These are phyloP conservation scores for silkworm (Bombyx mori) DNA, from an alignment of 1,140 invertebrate species.

Conservation along the genomic window DNA sequence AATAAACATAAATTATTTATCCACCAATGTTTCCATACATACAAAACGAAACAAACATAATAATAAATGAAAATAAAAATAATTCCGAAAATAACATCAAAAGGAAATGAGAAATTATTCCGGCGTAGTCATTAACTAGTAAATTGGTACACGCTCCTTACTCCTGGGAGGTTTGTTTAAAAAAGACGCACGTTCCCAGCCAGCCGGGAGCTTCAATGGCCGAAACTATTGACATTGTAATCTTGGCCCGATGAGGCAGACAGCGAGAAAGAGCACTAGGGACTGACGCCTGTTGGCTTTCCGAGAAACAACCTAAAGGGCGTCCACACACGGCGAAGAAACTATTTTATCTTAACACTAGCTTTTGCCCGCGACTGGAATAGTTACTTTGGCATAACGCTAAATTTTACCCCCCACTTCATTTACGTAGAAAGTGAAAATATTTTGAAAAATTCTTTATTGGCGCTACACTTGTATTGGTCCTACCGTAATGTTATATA, in stretches of 20 bases:
- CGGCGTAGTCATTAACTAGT: slow-evolving; percentile 3
- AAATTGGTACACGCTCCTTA: slow-evolving; percentile 9
- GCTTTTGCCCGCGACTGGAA: too few relatives aligned
- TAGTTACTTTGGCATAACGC: too few relatives aligned
- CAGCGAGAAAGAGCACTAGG: slow-evolving; percentile 13
- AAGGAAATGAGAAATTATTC: slow-evolving; percentile 7
- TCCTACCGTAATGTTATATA: too few relatives aligned
- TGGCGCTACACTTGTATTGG: too few relatives aligned
- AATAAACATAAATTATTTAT: too few relatives aligned
- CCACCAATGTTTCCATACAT: neutral
- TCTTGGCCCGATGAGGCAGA: slow-evolving; percentile 27
- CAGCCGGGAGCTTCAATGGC: slow-evolving; percentile 23
- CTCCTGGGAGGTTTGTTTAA: slow-evolving; percentile 18
- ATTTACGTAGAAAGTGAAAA: too few relatives aligned
- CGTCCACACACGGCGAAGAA: too few relatives aligned
- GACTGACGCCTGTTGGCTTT: slow-evolving; percentile 29
- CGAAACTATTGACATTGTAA: slow-evolving; percentile 47
- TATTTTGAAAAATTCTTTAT: too few relatives aligned
- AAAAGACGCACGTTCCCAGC: slow-evolving; percentile 25
- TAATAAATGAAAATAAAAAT: slow-evolving; percentile 3
- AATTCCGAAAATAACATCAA: slow-evolving; percentile 5
- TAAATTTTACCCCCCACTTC: too few relatives aligned
- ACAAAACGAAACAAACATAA: slow-evolving; percentile 2
- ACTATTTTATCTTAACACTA: too few relatives aligned
- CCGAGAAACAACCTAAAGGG: slow-evolving; percentile 26